These are phyloP conservation scores for Helicoverpa zea DNA, from an alignment of 1,140 invertebrate species.

Conservation along the genomic window DNA sequence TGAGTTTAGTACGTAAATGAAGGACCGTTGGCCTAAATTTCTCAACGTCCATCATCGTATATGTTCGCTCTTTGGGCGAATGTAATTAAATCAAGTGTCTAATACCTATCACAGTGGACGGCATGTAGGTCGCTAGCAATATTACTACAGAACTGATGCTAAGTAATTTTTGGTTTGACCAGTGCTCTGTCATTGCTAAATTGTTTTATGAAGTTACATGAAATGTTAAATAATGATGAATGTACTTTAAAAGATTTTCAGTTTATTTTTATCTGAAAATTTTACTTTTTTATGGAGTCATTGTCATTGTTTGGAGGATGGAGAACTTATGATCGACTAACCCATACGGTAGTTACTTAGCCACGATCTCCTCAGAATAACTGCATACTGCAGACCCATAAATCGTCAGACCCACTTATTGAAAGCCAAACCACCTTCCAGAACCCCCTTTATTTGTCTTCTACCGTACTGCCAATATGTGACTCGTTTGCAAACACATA, in stretches of 20 bases:
- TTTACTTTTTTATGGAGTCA: too few species aligned
- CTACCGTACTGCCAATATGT: slow-evolving; percentile 1
- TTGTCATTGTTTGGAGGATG: too few species aligned
- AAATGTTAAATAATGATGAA: too few species aligned
- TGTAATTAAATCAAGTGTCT: slow-evolving; percentile 38
- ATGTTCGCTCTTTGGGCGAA: slow-evolving; percentile 16
- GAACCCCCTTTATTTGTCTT: background rate
- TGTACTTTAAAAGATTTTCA: too few species aligned
- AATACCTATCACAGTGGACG: slow-evolving; percentile 13
- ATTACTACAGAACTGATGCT: background rate
- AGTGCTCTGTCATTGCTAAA: background rate
- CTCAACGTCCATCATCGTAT: slow-evolving; percentile 13
- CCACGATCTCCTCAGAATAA: background rate
- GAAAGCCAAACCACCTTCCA: background rate
- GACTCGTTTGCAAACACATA: slow-evolving; percentile 37
- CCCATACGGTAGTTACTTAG: too few species aligned
- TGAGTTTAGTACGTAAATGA: slow-evolving; percentile 5
- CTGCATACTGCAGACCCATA: background rate
- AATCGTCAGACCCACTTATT: background rate
- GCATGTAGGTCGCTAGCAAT: background rate
- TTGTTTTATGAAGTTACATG: too few species aligned
- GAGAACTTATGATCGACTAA: too few species aligned
- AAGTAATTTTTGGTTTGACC: background rate
- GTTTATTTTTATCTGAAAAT: too few species aligned
- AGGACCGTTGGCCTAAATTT: slow-evolving; percentile 21